Conservation (phyloP, 2,797 vertebrate genomes). For the Picus viridis region DNA sequence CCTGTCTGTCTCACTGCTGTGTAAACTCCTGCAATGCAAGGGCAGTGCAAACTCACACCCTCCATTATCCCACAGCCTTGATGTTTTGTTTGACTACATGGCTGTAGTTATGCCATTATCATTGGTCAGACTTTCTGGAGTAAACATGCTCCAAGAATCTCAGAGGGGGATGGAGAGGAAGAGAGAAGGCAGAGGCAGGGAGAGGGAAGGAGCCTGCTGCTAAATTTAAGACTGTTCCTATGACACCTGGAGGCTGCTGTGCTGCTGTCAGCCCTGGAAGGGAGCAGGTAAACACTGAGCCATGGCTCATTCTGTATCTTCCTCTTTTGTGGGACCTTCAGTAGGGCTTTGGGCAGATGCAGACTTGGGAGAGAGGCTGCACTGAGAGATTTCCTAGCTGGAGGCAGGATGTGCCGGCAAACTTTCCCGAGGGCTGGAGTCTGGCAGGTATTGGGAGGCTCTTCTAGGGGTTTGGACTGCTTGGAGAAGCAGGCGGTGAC, state of each 20-base stretch:
- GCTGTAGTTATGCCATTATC: conserved; percentile 25
- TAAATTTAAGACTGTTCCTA: conserved; percentile 32
- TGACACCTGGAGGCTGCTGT: conserved; percentile 37
- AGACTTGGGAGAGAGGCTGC: neutral
- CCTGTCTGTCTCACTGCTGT: neutral
- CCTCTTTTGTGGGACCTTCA: neutral
- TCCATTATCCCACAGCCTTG: neutral
- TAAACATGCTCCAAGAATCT: neutral
- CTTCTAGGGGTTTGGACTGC: neutral
- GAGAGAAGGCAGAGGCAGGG: conserved; percentile 7
- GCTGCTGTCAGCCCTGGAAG: conserved; percentile 32
- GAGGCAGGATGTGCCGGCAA: neutral
- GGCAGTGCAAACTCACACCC: conserved; percentile 2
- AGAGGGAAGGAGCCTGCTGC: conserved; percentile 31
- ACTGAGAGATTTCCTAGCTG: neutral
- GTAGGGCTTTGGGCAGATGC: neutral
- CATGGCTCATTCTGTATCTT: neutral
- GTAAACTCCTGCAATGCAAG: neutral
- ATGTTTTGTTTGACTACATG: neutral
- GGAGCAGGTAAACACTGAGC: conserved; percentile 27
- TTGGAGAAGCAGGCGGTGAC: neutral
- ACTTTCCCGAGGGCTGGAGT: neutral
- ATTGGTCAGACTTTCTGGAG: conserved; percentile 12
- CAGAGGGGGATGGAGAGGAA: neutral
- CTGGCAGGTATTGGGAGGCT: neutral